Evolutionary conservation across 2,888 invertebrate species (phyloP).

Genomic region (Luperina testacea): DNA sequence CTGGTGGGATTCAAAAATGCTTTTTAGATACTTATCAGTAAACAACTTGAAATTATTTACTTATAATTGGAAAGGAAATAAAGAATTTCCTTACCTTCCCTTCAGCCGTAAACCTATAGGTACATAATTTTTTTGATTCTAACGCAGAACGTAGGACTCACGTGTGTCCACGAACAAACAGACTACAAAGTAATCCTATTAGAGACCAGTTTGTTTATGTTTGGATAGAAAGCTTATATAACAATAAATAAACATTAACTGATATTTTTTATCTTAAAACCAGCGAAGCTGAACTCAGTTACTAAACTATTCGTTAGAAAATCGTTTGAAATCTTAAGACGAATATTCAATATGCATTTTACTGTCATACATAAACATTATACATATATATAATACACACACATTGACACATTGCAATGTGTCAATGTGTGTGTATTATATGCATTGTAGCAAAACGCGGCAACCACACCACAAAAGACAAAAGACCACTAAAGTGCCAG

Average conservation of each 20-base stretch:
- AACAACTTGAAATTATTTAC: not conserved
- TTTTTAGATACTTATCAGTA: not conserved
- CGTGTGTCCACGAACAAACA: not conserved
- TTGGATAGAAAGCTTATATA: not conserved
- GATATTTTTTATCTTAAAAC: not conserved
- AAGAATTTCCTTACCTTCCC: not conserved
- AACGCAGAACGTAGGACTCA: not conserved
- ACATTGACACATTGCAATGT: constrained; percentile 6
- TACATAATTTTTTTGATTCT: not conserved
- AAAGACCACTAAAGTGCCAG: constrained; percentile 28
- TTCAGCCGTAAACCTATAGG: not conserved
- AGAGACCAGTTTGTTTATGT: constrained; percentile 2
- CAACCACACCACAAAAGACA: constrained; percentile 6
- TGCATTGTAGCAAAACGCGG: not conserved
- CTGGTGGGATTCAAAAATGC: not conserved
- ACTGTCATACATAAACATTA: not conserved
- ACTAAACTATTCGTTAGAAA: not conserved
- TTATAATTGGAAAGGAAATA: not conserved
- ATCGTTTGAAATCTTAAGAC: constrained; percentile 1
- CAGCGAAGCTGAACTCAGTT: not conserved
- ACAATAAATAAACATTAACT: not conserved
- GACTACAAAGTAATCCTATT: not conserved
- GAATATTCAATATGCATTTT: constrained; percentile 3
- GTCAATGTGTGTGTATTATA: no score
- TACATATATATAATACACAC: not conserved